phyloP scores from a whole-genome alignment of 2,113 vertebrate genomes.

The Trinectes maculatus region DNA sequence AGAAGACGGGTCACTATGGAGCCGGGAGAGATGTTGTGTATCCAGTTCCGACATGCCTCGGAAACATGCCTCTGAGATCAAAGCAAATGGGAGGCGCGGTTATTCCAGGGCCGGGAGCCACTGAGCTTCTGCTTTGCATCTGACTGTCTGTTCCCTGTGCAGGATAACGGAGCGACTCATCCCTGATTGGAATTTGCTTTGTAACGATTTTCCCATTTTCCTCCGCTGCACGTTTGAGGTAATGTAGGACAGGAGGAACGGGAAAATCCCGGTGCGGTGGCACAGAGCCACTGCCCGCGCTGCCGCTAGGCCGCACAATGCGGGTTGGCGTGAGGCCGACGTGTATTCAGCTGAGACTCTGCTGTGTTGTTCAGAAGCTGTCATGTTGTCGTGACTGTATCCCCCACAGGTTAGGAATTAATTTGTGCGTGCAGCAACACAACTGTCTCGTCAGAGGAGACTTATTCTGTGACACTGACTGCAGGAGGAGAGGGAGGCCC shows the following conservation, averaged over 20 bases:
- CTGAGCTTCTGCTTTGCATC: conserved; percentile 16
- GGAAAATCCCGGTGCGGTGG: neutral
- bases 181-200: conserved; percentile 28
- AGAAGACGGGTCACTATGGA: conserved; percentile 55
- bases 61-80: conserved; percentile 52
- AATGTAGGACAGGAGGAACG: neutral
- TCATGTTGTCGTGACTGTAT: conserved; percentile 46
- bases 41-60: conserved; percentile 21
- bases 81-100: conserved; percentile 7
- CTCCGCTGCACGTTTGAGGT: neutral
- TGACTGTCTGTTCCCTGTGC: no score
- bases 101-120: neutral
- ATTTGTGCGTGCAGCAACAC: conserved; percentile 54
- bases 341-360: conserved; percentile 34
- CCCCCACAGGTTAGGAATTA: conserved; percentile 69
- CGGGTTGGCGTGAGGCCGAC: conserved; percentile 41
- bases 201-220: neutral
- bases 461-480: conserved; percentile 10
- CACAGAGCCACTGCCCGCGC: neutral
- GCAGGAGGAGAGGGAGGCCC: neutral
- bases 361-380: conserved; percentile 52
- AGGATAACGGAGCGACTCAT: conserved; percentile 21
- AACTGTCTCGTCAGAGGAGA: conserved; percentile 30
- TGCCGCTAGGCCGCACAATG: no score
- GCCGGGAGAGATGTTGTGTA: conserved; percentile 14